Percentiles rank a stretch among this genome's conserved stretches.
Evolutionary conservation across 2,797 vertebrate species (phyloP).

Genomic region (Kryptopterus vitreolus): DNA sequence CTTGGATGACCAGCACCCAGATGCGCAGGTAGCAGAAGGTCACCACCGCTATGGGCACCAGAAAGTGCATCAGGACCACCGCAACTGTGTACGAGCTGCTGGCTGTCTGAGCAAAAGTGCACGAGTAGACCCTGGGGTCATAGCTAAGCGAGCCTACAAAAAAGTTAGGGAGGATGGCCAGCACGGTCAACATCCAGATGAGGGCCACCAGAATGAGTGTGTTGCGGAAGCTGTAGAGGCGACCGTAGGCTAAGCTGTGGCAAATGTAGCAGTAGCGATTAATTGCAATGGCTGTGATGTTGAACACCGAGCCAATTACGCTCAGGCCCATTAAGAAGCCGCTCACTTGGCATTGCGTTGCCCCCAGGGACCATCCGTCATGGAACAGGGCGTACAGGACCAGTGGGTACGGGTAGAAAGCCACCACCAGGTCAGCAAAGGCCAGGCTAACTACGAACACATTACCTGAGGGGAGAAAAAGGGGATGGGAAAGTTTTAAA

Average conservation of each 20-base stretch:
- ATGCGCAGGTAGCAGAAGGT: slow-evolving; percentile 84
- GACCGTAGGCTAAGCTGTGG: slow-evolving; percentile 78
- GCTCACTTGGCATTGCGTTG: slow-evolving; percentile 80
- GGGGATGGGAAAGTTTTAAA: neutral
- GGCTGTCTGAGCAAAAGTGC: slow-evolving; percentile 81
- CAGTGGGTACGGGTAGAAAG: slow-evolving; percentile 79
- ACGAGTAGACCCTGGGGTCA: slow-evolving; percentile 80
- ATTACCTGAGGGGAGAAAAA: slow-evolving; percentile 71
- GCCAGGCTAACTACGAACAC: slow-evolving; percentile 80
- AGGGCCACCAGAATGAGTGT: slow-evolving; percentile 77
- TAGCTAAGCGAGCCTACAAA: slow-evolving; percentile 81
- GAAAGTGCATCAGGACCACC: slow-evolving; percentile 80
- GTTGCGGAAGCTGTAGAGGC: slow-evolving; percentile 79
- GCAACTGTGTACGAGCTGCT: slow-evolving; percentile 79
- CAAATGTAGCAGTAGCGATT: slow-evolving; percentile 87
- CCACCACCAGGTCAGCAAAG: slow-evolving; percentile 77
- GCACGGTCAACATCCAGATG: slow-evolving; percentile 78
- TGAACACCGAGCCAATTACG: slow-evolving; percentile 84
- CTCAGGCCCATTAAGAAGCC: slow-evolving; percentile 84
- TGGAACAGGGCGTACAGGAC: slow-evolving; percentile 80
- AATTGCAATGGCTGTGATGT: slow-evolving; percentile 82
- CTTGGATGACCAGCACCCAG: slow-evolving; percentile 81
- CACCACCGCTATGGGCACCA: slow-evolving; percentile 81
- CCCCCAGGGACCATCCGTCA: slow-evolving; percentile 77
- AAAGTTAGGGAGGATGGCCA: slow-evolving; percentile 80